Conservation (phyloP, 2,113 vertebrate genomes). For the Zosterops lateralis region DNA sequence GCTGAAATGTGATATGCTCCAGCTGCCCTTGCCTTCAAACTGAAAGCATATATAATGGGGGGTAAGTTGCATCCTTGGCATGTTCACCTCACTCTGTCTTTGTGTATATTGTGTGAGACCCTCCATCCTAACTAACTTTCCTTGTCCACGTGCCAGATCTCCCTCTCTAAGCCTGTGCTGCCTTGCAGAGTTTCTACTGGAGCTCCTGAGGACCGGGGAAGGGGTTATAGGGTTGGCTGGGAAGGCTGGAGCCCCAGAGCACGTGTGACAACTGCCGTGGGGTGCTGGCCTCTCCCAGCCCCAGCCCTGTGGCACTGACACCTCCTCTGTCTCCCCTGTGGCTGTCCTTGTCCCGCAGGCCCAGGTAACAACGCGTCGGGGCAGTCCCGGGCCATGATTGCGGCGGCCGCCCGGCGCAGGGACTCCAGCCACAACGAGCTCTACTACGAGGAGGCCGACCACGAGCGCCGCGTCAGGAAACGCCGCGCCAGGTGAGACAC, state of each 20-base stretch:
- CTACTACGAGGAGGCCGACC: constrained; percentile 84
- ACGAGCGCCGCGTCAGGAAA: constrained; percentile 74
- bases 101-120: neutral
- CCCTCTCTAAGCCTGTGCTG: neutral
- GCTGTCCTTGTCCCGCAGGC: constrained; percentile 34
- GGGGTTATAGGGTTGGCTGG: neutral
- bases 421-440: constrained; percentile 91
- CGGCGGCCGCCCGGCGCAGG: constrained; percentile 83
- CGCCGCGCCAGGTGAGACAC: constrained; percentile 70
- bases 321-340: neutral
- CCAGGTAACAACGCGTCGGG: constrained; percentile 79
- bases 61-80: constrained; percentile 74
- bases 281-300: neutral
- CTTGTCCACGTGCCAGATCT: neutral
- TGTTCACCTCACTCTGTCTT: constrained; percentile 9
- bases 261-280: neutral
- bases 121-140: constrained; percentile 7
- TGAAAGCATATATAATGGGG: constrained; percentile 74
- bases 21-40: constrained; percentile 78
- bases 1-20: constrained; percentile 56
- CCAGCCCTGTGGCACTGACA: neutral
- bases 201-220: neutral
- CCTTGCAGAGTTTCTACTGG: neutral
- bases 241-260: neutral
- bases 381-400: constrained; percentile 87